These are phyloP conservation scores for Oryzias dopingdopingensis DNA, from an alignment of 2,797 vertebrate species.

Conservation along the genomic window DNA sequence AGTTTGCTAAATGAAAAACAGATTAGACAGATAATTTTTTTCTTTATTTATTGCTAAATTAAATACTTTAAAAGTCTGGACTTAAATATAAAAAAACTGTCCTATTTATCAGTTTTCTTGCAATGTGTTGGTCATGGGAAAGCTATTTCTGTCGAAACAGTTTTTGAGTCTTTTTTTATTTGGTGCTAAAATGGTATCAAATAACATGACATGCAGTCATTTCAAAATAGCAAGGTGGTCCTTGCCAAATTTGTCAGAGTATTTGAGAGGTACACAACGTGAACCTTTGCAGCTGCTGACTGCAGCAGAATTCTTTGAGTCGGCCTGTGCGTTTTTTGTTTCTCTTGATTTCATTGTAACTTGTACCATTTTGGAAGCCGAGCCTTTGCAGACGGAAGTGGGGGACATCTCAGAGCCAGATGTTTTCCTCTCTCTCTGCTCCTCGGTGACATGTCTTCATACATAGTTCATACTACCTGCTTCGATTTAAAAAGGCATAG, in stretches of 20 bases:
- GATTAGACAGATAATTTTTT: no score
- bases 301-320: conserved; percentile 20
- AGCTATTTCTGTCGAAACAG: no score
- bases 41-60: no score
- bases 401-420: conserved; percentile 23
- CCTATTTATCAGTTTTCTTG: no score
- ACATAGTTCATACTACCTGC: conserved; percentile 19
- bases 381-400: conserved; percentile 46
- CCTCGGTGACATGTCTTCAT: conserved; percentile 36
- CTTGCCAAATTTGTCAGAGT: not conserved
- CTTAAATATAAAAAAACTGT: no score
- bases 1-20: no score
- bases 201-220: not conserved
- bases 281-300: conserved; percentile 15
- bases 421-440: conserved; percentile 27
- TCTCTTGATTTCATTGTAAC: conserved; percentile 81
- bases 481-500: conserved; percentile 41
- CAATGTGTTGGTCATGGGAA: no score
- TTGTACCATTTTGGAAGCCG: conserved; percentile 75
- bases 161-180: no score
- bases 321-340: conserved; percentile 75
- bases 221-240: not conserved
- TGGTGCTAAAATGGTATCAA: not conserved
- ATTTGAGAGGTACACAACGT: not conserved
- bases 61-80: no score